Evolutionary conservation across 2,888 invertebrate species (phyloP).

Genomic region (Apantesis nais): DNA sequence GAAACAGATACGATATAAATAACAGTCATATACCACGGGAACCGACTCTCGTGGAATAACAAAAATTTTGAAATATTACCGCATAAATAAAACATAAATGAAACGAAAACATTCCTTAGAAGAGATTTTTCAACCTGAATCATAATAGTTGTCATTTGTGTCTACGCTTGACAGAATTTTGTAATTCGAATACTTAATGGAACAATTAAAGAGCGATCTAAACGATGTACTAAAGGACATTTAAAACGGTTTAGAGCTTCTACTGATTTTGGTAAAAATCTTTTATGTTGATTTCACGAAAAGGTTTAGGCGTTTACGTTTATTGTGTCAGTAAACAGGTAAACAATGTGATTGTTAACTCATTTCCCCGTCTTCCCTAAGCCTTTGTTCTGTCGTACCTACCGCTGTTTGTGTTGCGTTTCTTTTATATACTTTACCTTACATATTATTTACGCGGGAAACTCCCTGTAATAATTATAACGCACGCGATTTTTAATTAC

Average conservation of each 20-base stretch:
- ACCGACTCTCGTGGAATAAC: neutral
- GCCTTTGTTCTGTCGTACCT: conserved; percentile 35
- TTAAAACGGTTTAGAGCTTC: neutral
- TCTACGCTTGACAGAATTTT: conserved; percentile 11
- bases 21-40: conserved; percentile 2
- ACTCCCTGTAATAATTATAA: conserved; percentile 30
- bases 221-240: neutral
- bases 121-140: conserved; percentile 11
- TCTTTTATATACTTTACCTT: conserved; percentile 34
- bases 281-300: conserved; percentile 28
- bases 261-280: conserved; percentile 18
- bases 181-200: conserved; percentile 8
- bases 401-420: conserved; percentile 43
- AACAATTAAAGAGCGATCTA: conserved; percentile 7
- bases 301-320: conserved; percentile 27
- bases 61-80: conserved; percentile 13
- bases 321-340: conserved; percentile 31
- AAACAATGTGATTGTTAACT: conserved; percentile 42
- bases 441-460: conserved; percentile 23
- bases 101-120: conserved; percentile 8
- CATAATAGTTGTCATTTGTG: conserved; percentile 18
- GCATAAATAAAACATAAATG: conserved; percentile 13
- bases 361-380: conserved; percentile 35
- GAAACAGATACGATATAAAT: conserved; percentile 1
- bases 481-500: conserved; percentile 35